phyloP scores from a whole-genome alignment of 1,140 invertebrate species.

The Holotrichia oblita region DNA sequence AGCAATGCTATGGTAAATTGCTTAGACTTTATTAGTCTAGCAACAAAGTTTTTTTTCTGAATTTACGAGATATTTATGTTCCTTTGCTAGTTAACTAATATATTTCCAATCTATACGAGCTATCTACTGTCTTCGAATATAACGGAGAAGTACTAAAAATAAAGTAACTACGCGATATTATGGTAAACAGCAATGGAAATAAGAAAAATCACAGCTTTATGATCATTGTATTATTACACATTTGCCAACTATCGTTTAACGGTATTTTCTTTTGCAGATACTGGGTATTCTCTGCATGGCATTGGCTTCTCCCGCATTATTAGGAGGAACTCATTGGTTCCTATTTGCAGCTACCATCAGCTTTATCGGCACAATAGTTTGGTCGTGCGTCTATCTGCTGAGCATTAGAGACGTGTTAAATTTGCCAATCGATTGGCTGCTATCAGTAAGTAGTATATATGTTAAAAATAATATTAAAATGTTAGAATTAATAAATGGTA shows the following conservation, averaged over 20 bases:
- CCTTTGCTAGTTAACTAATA: too few species aligned
- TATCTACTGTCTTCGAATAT: background rate
- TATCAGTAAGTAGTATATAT: constrained; percentile 72
- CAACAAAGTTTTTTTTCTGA: too few species aligned
- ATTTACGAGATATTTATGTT: too few species aligned
- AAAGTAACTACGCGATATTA: background rate
- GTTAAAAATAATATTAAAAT: too few species aligned
- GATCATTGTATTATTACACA: background rate
- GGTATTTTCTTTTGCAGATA: constrained; percentile 69
- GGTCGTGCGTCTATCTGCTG: constrained; percentile 82
- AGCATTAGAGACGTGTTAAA: constrained; percentile 80
- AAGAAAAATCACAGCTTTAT: background rate
- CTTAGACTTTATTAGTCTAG: too few species aligned
- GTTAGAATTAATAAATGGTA: too few species aligned
- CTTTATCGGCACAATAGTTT: constrained; percentile 84
- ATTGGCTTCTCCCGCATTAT: constrained; percentile 71
- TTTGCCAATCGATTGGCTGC: constrained; percentile 83
- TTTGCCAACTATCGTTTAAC: background rate
- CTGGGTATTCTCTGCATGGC: constrained; percentile 85
- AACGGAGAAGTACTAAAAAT: background rate
- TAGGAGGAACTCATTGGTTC: constrained; percentile 78
- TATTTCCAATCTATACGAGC: too few species aligned
- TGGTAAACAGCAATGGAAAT: background rate
- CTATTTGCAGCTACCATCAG: constrained; percentile 81
- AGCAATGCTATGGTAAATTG: too few species aligned